Evolutionary conservation across 2,113 vertebrate species (phyloP), one percentile per base, ranked within the genome.

Genomic region (Syngnathoides biaculeatus): DNA sequence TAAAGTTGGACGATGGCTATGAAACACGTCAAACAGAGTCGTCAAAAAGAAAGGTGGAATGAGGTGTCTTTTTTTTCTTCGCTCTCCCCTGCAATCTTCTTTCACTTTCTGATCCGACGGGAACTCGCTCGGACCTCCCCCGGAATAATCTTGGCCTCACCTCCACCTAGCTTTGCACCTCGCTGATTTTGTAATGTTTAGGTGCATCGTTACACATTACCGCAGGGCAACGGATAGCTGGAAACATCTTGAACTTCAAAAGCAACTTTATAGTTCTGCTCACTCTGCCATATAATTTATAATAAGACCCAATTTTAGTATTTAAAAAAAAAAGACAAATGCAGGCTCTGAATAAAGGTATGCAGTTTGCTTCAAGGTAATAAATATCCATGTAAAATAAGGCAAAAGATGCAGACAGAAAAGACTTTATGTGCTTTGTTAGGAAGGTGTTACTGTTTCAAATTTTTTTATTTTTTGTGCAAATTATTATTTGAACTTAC

Each of bases 71-170:
- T 24, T 38, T 42, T 61, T 22, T 15, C 13, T n/a, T n/a, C 20
- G 11, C 58, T 40, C 38, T 40, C 60, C 60, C 7, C 20, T 43
- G 39, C 60, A 42, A 62, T 62, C 22, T 62, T 61, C 38, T 26
- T 81, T 81, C 81, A 72, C 65, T 85, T 84, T 87, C 69, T 83
- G 80, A 83, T 85, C 77, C 83, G 81, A 83, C 82, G 84, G 80
- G 82, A 78, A 73, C 74, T 83, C 81, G 84, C 38, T 40, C n/a
- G 38, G 84, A 87, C 89, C 87, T 85, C 79, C 81, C 74, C 75
- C 78, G 86, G 79, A 88, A 91, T 42, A 89, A 87, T 87, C 85
- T 78, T 76, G 85, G 79, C 73, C 79, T 81, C 78, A 78, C 69
- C 67, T 79, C 71, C 40, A 17, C 67, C 66, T 64, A 53, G 75